Evolutionary conservation across 2,113 vertebrate species (phyloP), one percentile per base, ranked within the genome.

Genomic region (Calyptomena viridis): DNA sequence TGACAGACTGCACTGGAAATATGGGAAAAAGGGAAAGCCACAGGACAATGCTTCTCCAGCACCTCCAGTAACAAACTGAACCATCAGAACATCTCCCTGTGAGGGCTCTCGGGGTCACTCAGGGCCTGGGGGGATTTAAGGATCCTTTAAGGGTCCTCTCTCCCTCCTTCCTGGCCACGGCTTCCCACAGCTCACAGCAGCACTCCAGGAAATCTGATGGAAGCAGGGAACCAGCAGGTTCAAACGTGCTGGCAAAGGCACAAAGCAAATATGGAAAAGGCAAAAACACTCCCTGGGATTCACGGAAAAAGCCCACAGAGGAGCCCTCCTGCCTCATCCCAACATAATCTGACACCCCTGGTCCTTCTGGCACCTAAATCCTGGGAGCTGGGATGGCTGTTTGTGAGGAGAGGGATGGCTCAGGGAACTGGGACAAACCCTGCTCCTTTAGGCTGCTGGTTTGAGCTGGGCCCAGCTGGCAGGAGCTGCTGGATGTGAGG

Each of bases 371-470:
- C 87, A 49, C 94, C 87, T 47, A 71, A 95, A 96, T 89, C 68
- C 85, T 78, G 8, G 59, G 81, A 89, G 92, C 19, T 53, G 84
- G 82, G 42, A 35, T 24, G 5, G 63, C 82, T 84, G 76, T 39
- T 60, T 67, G 69, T 6, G 91, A 89, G 94, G 74, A 75, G 87
- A 77, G 8, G 69, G 58, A 56, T 84, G 91, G 94, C 84, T 97
- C 93, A 97, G 91, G 95, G 91, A 96, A 71, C 90, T 93, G 95
- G 95, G 95, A 95, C 94, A 76, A 95, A 87, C 27, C 81, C 31
- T 97, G 95, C 91, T 94, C 96, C 94, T 96, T 95, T 90, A 90
- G 94, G 95, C 89, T 87, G 87, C 72, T 86, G 96, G 74, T 89
- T 66, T 92, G 95, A 94, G 25, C 4, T 0, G 53, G 31, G 93